A percentile compares a stretch with the other conserved stretches of the same genome.
These are phyloP conservation scores for Pelecanus crispus DNA, from an alignment of 2,113 vertebrate species.

Conservation along the genomic window DNA sequence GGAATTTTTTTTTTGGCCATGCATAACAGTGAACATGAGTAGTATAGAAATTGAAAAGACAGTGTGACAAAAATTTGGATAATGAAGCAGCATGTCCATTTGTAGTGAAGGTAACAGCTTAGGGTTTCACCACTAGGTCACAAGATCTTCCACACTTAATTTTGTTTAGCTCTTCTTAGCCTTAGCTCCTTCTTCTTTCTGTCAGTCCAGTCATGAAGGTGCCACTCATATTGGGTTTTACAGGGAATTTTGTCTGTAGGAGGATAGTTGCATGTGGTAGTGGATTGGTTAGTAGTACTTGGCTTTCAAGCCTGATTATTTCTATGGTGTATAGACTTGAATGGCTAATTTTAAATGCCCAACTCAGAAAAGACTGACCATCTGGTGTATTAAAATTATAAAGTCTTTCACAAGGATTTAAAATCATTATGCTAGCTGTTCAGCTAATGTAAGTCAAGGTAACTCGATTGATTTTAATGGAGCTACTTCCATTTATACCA, in stretches of 20 bases:
- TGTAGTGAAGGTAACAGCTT: not conserved
- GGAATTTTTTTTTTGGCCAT: not conserved
- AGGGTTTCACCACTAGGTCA: not conserved
- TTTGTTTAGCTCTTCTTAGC: not conserved
- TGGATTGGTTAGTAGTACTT: not conserved
- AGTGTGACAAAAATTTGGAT: not conserved
- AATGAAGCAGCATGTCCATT: not conserved
- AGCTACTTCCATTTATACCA: not conserved
- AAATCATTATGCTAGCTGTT: not conserved
- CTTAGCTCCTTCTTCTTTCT: not conserved
- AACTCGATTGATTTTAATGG: not conserved
- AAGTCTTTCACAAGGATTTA: not conserved
- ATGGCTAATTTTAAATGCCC: not conserved
- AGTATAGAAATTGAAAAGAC: not conserved
- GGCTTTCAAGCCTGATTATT: not conserved
- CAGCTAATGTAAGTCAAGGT: not conserved
- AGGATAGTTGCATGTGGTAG: not conserved
- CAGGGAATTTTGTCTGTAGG: not conserved
- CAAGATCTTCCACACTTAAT: not conserved
- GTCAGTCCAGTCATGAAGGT: not conserved
- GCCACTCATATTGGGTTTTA: not conserved
- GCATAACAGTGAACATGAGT: accelerated
- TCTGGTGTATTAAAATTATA: not conserved
- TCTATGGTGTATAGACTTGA: not conserved
- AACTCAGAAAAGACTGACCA: not conserved